Evolutionary conservation across 1,140 invertebrate species (phyloP).

Genomic region (Sitobion miscanthi): DNA sequence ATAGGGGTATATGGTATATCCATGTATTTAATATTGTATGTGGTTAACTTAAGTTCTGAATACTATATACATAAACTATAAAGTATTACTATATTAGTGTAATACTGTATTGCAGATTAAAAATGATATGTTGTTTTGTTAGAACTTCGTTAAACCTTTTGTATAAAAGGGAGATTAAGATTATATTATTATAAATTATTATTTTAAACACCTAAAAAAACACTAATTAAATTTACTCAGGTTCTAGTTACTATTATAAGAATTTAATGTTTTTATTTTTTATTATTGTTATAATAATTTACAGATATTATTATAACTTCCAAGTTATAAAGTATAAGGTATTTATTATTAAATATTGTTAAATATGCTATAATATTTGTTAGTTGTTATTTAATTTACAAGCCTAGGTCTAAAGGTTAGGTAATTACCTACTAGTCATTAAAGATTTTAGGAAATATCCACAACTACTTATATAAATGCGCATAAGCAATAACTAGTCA

Average conservation of each 20-base stretch:
- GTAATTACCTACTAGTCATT: background rate
- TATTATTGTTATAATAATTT: background rate
- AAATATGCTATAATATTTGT: background rate
- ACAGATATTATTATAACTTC: background rate
- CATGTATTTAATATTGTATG: too few species aligned
- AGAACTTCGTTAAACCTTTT: background rate
- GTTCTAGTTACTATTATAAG: background rate
- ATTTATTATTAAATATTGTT: background rate
- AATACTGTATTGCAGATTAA: too few species aligned
- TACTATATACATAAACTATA: too few species aligned
- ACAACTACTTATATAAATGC: background rate
- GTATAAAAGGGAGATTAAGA: background rate
- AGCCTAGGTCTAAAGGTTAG: background rate
- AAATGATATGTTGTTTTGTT: too few species aligned
- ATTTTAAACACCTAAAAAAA: background rate
- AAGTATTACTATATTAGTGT: too few species aligned
- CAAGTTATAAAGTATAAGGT: background rate
- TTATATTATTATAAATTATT: background rate
- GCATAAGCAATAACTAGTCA: background rate
- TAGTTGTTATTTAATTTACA: background rate
- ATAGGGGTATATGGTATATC: too few species aligned
- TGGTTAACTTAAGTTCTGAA: too few species aligned
- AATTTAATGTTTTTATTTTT: background rate
- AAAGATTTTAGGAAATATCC: background rate
- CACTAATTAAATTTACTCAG: background rate